phyloP scores from a whole-genome alignment of 2,797 vertebrate genomes.

The Falco novaeseelandiae region DNA sequence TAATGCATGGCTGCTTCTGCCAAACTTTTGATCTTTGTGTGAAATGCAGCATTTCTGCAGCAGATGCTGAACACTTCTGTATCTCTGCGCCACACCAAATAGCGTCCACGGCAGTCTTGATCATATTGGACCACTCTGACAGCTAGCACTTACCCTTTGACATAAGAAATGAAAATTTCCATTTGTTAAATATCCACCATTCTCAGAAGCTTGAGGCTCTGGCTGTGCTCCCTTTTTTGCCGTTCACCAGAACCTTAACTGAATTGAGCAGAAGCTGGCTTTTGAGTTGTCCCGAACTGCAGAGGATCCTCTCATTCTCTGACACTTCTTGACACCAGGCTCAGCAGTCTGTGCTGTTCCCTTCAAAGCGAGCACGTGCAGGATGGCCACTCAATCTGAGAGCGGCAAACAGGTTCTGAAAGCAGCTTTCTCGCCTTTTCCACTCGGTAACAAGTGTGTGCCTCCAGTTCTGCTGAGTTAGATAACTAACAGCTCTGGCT shows the following conservation, averaged over 20 bases:
- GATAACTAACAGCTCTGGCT: neutral
- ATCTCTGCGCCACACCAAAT: neutral
- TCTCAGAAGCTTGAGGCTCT: neutral
- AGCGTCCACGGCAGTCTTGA: neutral
- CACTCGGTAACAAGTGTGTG: neutral
- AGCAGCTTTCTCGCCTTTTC: neutral
- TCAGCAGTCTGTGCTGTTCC: neutral
- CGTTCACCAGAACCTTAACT: neutral
- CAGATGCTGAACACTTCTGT: neutral
- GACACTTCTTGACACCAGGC: neutral
- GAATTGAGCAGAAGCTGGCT: neutral
- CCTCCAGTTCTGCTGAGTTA: neutral
- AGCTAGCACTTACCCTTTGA: neutral
- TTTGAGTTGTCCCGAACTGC: neutral
- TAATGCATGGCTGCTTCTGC: neutral
- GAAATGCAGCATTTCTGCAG: neutral
- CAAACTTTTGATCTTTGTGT: neutral
- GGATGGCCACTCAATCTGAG: neutral
- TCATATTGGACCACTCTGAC: neutral
- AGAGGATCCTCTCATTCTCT: neutral
- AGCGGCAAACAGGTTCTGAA: neutral
- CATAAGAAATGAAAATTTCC: neutral
- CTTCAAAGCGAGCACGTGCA: neutral
- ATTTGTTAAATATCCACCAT: neutral
- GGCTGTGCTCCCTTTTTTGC: neutral